phyloP scores from a whole-genome alignment of 2,888 invertebrate species.

The Bombylius major region DNA sequence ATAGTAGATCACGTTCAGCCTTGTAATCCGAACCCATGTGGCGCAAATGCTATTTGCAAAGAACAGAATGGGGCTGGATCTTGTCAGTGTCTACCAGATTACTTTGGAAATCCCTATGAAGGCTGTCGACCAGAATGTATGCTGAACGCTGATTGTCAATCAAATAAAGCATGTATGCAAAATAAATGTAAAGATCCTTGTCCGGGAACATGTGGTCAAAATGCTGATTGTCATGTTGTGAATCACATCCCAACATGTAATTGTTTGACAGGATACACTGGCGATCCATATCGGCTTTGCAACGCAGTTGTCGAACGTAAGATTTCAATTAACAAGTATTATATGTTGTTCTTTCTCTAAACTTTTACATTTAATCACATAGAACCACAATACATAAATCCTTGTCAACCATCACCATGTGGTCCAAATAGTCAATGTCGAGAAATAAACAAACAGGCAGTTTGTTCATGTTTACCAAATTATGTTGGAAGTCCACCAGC shows the following conservation, averaged over 20 bases:
- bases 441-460: constrained; percentile 54
- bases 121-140: constrained; percentile 57
- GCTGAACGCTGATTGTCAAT: constrained; percentile 51
- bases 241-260: constrained; percentile 52
- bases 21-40: constrained; percentile 44
- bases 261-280: constrained; percentile 46
- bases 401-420: constrained; percentile 68
- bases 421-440: constrained; percentile 72
- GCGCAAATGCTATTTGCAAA: constrained; percentile 57
- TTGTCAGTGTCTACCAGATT: constrained; percentile 56
- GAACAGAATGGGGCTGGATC: constrained; percentile 60
- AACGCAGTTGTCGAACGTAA: constrained; percentile 39
- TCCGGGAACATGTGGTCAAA: constrained; percentile 49
- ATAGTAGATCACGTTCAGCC: constrained; percentile 33
- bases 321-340: constrained; percentile 24
- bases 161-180: constrained; percentile 52
- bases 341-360: not conserved
- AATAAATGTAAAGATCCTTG: constrained; percentile 52
- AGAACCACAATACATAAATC: constrained; percentile 36
- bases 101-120: constrained; percentile 65
- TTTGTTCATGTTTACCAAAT: constrained; percentile 55
- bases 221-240: constrained; percentile 51
- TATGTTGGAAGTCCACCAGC: constrained; percentile 53
- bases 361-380: not conserved
- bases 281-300: constrained; percentile 57